Evolutionary conservation across 2,888 invertebrate species (phyloP), one percentile per base, ranked within the genome.

Genomic region (Cryptocheilus praepositus): DNA sequence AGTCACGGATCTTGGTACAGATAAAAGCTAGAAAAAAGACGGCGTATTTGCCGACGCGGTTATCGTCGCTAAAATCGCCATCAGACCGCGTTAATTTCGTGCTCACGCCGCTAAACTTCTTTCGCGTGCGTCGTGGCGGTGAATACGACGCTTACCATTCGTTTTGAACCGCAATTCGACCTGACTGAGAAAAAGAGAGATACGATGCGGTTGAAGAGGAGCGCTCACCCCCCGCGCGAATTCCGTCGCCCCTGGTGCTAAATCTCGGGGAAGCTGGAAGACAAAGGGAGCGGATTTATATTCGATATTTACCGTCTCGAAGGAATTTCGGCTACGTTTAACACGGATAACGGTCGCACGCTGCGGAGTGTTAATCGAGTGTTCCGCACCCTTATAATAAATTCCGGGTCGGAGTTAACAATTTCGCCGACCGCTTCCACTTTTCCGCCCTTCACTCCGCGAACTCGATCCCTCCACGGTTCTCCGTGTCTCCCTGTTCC

Each of bases 51-150:
- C 7, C 58, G 46, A 22, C 22, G 46, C 21, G 19, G 21, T 75
- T 71, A 71, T 77, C 76, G 68, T 44, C 49, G 64, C 69, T 67
- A 68, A 65, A 76, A 76, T 77, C 76, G 74, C 61, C 74, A 70
- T 74, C 53, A 70, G 67, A 46, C 76, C 70, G 62, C 61, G 59
- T 72, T 69, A 67, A 78, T 64, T 71, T 69, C 67, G 49, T 59
- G 51, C 67, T 64, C 70, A 13, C 57, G 61, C 62, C 51, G 67
- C 18, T 52, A 46, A 69, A 67, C 70, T 49, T 51, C 64, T 69
- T 67, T 74, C 70, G 77, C 78, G 70, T 74, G 74, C 66, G 67
- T 67, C 61, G 44, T 61, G 54, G 54, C 67, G 69, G 71, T 78
- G 75, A 77, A 77, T 76, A 67, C 36, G 36, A 2, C 64, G 61